Evolutionary conservation across 2,113 vertebrate genomes (phyloP), one percentile per base, ranked within the genome.

Genomic region (Promerops cafer): DNA sequence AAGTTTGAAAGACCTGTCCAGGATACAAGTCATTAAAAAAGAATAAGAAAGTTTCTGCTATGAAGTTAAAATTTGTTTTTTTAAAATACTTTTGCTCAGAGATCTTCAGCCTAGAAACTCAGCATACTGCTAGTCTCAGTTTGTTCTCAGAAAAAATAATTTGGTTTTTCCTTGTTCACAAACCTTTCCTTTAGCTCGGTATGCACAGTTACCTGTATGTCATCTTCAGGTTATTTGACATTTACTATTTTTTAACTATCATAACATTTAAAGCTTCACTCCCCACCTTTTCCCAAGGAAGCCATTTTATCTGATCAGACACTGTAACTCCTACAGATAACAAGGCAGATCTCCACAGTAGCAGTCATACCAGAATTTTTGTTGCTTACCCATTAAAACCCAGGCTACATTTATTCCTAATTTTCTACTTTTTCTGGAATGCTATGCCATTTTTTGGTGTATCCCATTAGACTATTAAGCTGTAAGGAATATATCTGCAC

Each of bases 181-280:
- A 76, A 47, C 49, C 33, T 92, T 76, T 72, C 68, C 20, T 70
- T 80, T 88, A 83, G 49, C 44, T 96, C 5, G 7, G 3, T 90
- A 63, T 69, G 95, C 86, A 50, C 64, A 66, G 59, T 86, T 85
- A 33, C 85, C 47, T 93, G 96, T 90, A 16, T 78, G 82, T 94
- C 61, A 82, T 68, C 82, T 74, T 92, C 26, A 65, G 57, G 28
- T 78, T 95, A 78, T 83, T 87, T 92, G 83, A 39, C 31, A 68
- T 61, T 74, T 92, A 53, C 78, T 2, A 70, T 83, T 94, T 90
- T 21, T 23, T 77, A 42, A 39, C 40, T 79, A 10, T 56, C 16
- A 20, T 50, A 70, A 85, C 42, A 26, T 78, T 82, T 66, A 42
- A 74, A 57, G 12, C 49, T 84, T 72, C 53, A 12, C 50, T 89